Evolutionary conservation across 2,797 vertebrate genomes (phyloP).

Genomic region (Hyperoplus immaculatus): DNA sequence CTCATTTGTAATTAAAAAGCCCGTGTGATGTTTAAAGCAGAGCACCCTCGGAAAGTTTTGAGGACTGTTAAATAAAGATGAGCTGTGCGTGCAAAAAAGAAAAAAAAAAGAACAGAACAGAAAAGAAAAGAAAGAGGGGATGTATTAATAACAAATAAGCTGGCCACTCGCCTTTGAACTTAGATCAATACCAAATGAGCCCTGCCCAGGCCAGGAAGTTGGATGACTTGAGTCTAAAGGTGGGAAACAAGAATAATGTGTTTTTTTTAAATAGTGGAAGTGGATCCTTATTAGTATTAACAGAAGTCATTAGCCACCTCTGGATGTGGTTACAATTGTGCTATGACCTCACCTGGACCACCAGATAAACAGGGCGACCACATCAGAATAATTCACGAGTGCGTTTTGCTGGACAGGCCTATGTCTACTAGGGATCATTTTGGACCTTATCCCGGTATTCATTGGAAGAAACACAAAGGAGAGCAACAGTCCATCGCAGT

Average conservation of each 20-base stretch:
- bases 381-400: not conserved
- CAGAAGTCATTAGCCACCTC: conserved; percentile 54
- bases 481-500: not conserved
- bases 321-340: conserved; percentile 34
- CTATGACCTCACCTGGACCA: conserved; percentile 24
- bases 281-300: conserved; percentile 49
- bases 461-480: conserved; percentile 18
- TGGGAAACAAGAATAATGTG: conserved; percentile 36
- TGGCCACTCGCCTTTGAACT: conserved; percentile 68
- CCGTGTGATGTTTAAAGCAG: conserved; percentile 92
- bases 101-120: conserved; percentile 38
- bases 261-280: conserved; percentile 34
- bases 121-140: conserved; percentile 48
- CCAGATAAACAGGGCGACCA: conserved; percentile 13
- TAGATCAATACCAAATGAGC: conserved; percentile 84
- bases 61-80: conserved; percentile 90
- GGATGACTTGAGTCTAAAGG: conserved; percentile 38
- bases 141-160: conserved; percentile 83
- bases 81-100: conserved; percentile 77
- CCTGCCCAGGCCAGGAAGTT: conserved; percentile 45
- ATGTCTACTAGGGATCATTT: not conserved
- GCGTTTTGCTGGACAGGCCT: not conserved
- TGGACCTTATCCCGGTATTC: not conserved
- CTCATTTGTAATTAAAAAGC: conserved; percentile 95
- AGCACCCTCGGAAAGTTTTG: conserved; percentile 87